Evolutionary conservation across 2,888 invertebrate genomes (phyloP), one percentile per base, ranked within the genome.

Genomic region (Crematogaster levior): DNA sequence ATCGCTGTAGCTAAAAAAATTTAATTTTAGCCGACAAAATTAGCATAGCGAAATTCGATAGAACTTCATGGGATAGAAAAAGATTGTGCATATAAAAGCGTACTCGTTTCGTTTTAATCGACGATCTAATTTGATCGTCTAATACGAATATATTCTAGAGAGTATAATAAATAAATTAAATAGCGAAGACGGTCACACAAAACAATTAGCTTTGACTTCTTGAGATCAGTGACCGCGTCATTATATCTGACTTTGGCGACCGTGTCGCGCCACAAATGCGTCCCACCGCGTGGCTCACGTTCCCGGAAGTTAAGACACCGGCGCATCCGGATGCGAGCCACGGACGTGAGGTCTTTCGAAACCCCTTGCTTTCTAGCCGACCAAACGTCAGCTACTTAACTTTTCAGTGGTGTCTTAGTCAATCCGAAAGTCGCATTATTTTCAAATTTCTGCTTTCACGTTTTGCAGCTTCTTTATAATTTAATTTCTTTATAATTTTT

Each of bases 241-340:
- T 86, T 70, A 82, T 48, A 82, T 75, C 86, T 85, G 81, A 84
- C 87, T 87, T 86, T 85, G 89, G 88, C 84, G 88, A 85, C 43
- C 21, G 21, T 86, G 87, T 88, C 82, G 87, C 82, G 84, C 84
- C 86, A 87, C 81, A 79, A 63, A 86, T 81, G 84, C 88, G 82
- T 68, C 81, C 63, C 65, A 56, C 81, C 46, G 60, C 46, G 73
- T 60, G 60, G 73, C 92, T 94, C 93, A 94, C 93, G 93, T 93
- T 93, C 92, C 93, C 93, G 94, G 94, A 94, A 93, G 93, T 93
- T 88, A 90, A 90, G 89, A 90, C 91, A 90, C 89, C 91, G 90
- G 92, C 93, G 92, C 90, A 91, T 92, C 93, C 93, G 93, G 93
- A 93, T 92, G 90, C 91, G 91, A 90, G 85, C 90, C 88, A 88